Evolutionary conservation across 2,888 invertebrate species (phyloP), one percentile per base, ranked within the genome.

Genomic region (Acheta domesticus): DNA sequence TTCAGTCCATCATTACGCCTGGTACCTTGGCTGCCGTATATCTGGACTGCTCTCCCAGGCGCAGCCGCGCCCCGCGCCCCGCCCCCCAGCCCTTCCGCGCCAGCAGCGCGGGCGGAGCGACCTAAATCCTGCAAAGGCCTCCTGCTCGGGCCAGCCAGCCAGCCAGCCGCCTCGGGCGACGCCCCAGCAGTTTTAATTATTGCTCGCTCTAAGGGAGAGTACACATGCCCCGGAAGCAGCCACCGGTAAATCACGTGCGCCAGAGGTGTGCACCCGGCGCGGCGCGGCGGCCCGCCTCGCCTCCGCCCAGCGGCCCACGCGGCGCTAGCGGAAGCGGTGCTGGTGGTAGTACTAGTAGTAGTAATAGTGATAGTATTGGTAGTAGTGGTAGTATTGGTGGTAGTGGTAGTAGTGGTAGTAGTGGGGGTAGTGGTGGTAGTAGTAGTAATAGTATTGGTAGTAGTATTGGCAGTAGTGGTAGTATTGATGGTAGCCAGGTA

Each of bases 181-280:
- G 62, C 62, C 62, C 14, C 62, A 62, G 62, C 62, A 62, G 16
- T 62, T 62, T 62, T 62, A 62, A 62, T 62, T 62, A 62, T 62
- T 62, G 62, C 62, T 62, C 62, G 62, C 62, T 62, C 62, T 62
- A 16, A 62, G n/a, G 62, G 62, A 62, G n/a, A 62, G 62, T 62
- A 62, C 62, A 62, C 62, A 62, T 16, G n/a, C 62, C 62, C n/a
- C 62, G 62, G 16, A 62, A 62, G 62, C 16, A 62, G 62, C 14
- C 8, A 11, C 3, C 62, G n/a, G 62, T 62, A 62, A 62, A 62
- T 62, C 62, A 62, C 62, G 62, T 14, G 1, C n/a, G 62, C 36
- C 8, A 62, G 62, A 4, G 11, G 62, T 11, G 16, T 16, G n/a
- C 62, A n/a, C n/a, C n/a, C n/a, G n/a, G n/a, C n/a, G n/a, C n/a